Evolutionary conservation across 1,140 invertebrate species (phyloP).

Genomic region (Diorhabda elongata): DNA sequence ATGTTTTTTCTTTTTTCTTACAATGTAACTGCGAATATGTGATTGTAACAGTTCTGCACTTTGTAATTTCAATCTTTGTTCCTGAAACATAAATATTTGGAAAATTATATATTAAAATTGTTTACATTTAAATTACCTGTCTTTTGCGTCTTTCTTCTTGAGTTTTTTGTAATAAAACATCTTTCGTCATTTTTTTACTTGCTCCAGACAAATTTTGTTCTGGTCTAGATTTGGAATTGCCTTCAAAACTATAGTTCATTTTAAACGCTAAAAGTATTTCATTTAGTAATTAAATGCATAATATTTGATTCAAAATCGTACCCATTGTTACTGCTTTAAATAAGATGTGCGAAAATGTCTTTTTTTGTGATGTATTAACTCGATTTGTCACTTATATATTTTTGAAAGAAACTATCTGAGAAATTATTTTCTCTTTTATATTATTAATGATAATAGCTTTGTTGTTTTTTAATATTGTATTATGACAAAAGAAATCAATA

Average conservation of each 20-base stretch:
- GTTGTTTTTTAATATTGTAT: no score
- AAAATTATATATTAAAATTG: not conserved
- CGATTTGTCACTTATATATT: no score
- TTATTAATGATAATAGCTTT: no score
- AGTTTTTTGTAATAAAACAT: slow-evolving; percentile 72
- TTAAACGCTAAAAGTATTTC: slow-evolving; percentile 39
- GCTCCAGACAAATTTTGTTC: slow-evolving; percentile 87
- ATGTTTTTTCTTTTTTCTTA: slow-evolving; percentile 62
- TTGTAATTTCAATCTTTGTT: slow-evolving; percentile 62
- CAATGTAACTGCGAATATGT: slow-evolving; percentile 70
- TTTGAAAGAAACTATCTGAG: no score
- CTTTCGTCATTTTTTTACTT: slow-evolving; percentile 70
- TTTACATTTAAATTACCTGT: slow-evolving; percentile 56
- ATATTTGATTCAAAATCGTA: no score
- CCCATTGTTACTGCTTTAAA: no score
- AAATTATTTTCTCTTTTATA: no score
- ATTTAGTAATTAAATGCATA: not conserved
- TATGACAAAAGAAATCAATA: no score
- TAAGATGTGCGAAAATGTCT: no score
- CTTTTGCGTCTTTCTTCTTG: slow-evolving; percentile 81
- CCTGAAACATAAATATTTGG: slow-evolving; percentile 46
- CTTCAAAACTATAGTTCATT: slow-evolving; percentile 82
- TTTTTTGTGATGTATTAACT: no score
- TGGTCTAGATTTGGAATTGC: slow-evolving; percentile 81
- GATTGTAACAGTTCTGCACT: slow-evolving; percentile 75